Conservation (phyloP, 1,140 invertebrate genomes). For the Scaptodrosophila lebanonensis region DNA sequence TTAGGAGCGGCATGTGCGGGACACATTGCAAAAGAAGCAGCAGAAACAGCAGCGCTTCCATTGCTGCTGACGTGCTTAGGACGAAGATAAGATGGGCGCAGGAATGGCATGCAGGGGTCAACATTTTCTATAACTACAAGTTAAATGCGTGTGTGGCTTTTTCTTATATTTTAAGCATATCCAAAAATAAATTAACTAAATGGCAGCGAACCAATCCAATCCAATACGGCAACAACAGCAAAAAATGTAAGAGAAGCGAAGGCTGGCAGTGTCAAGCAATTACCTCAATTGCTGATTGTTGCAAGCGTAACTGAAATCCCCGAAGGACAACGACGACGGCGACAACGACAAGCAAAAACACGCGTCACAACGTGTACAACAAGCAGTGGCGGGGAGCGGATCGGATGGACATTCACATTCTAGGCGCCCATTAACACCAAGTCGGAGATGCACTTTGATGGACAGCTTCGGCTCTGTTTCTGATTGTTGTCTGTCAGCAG, state of each 20-base stretch:
- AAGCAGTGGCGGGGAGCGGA: constrained; percentile 24
- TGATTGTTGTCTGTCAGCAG: too few species aligned
- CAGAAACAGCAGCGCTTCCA: constrained; percentile 30
- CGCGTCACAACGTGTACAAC: constrained; percentile 63
- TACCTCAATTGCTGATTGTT: constrained; percentile 47
- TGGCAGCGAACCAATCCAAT: constrained; percentile 37
- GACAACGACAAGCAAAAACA: constrained; percentile 63
- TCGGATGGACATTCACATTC: constrained; percentile 43
- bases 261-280: constrained; percentile 38
- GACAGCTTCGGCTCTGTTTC: constrained; percentile 51
- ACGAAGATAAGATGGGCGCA: too few species aligned
- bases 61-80: constrained; percentile 50
- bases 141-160: constrained; percentile 37
- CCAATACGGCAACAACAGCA: constrained; percentile 9
- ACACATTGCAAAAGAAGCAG: not conserved
- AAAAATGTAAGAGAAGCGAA: constrained; percentile 18
- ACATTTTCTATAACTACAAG: constrained; percentile 5
- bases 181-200: constrained; percentile 73
- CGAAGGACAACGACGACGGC: constrained; percentile 73
- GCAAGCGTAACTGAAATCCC: constrained; percentile 56
- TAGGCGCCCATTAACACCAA: constrained; percentile 73
- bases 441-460: constrained; percentile 68
- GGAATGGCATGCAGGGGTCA: too few species aligned
- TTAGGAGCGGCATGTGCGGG: constrained; percentile 53
- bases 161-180: constrained; percentile 67